Conservation (phyloP, 2,113 vertebrate species). For the Ailurus styani region DNA sequence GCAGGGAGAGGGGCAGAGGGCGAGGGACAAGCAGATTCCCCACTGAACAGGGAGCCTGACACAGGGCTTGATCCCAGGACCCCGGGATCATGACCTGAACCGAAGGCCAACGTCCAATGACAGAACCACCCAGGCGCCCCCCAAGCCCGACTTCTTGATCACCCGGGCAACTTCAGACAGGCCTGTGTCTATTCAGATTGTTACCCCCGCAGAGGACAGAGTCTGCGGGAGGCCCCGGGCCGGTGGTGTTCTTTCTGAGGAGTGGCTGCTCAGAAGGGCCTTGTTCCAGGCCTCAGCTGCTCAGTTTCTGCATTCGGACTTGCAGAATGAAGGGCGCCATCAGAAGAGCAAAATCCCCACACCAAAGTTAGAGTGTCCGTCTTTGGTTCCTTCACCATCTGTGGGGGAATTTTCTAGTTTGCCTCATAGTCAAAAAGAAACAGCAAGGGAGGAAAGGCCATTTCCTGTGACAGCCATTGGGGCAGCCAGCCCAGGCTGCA, state of each 20-base stretch:
- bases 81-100: neutral
- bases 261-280: neutral
- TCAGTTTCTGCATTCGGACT: conserved; percentile 1
- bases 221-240: rapidly evolving
- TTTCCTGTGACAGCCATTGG: conserved; percentile 3
- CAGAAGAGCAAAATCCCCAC: conserved; percentile 19
- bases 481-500: neutral
- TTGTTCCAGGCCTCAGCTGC: rapidly evolving
- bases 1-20: neutral
- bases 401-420: conserved; percentile 57
- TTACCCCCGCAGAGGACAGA: neutral
- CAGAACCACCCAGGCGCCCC: neutral
- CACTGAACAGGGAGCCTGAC: neutral
- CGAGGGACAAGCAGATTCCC: neutral
- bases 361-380: neutral
- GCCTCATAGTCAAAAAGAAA: conserved; percentile 68
- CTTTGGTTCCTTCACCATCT: conserved; percentile 39
- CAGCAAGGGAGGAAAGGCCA: conserved; percentile 34
- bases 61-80: neutral
- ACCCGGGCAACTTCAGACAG: neutral
- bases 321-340: neutral
- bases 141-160: neutral
- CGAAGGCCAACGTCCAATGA: neutral
- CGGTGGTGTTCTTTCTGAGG: neutral
- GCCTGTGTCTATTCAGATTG: neutral